These are phyloP conservation scores for Megaceryle torquata DNA, from an alignment of 2,113 vertebrate genomes.

Conservation along the genomic window DNA sequence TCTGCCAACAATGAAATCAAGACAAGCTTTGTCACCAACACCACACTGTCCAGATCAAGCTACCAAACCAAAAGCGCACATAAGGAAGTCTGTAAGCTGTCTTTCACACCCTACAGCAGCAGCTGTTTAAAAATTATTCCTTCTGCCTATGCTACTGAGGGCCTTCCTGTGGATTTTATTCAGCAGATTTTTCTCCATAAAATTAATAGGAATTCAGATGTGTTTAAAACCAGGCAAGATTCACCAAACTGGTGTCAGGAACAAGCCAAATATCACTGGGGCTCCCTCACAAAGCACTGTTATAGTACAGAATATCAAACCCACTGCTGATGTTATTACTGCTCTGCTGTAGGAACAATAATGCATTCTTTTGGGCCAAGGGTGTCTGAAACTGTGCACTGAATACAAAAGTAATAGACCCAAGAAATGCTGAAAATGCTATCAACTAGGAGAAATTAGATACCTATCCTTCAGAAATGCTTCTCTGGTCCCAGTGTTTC, in stretches of 20 bases:
- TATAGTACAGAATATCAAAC: neutral
- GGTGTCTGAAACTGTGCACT: neutral
- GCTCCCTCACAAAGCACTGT: neutral
- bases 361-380: neutral
- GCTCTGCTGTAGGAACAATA: neutral
- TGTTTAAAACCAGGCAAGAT: neutral
- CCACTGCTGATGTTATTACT: neutral
- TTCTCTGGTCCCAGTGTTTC: neutral
- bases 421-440: slow-evolving; percentile 9
- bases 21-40: neutral
- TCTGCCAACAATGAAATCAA: neutral
- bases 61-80: neutral
- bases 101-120: neutral
- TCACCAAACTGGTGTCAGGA: neutral
- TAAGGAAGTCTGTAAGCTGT: neutral
- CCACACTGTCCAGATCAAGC: neutral
- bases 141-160: rapidly evolving
- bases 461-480: slow-evolving; percentile 12
- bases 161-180: neutral
- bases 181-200: neutral
- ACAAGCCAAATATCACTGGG: neutral
- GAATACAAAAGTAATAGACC: neutral
- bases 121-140: neutral
- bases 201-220: neutral
- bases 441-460: slow-evolving; percentile 2